Evolutionary conservation across 2,888 invertebrate species (phyloP).

Genomic region (Odontocerum albicorne): DNA sequence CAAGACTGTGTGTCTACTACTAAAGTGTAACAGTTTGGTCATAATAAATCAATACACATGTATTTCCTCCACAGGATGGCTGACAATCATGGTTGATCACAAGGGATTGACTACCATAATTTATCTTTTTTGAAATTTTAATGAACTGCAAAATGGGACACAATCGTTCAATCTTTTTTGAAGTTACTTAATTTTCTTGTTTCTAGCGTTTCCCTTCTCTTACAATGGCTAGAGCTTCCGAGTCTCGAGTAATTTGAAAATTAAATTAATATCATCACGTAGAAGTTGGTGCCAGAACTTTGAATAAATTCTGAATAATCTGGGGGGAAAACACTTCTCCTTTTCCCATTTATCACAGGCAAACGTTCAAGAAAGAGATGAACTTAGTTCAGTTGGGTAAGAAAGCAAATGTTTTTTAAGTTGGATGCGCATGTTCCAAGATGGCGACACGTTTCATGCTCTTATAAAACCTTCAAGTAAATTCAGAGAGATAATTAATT

Average conservation of each 20-base stretch:
- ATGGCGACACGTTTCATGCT: constrained; percentile 5
- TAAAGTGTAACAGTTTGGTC: too few relatives aligned
- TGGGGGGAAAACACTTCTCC: background rate
- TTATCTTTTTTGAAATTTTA: too few relatives aligned
- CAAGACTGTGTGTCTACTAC: too few relatives aligned
- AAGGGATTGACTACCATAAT: too few relatives aligned
- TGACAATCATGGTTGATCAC: too few relatives aligned
- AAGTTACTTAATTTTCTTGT: too few relatives aligned
- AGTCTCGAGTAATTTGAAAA: constrained; percentile 36
- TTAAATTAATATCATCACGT: constrained; percentile 38
- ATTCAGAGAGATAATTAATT: constrained; percentile 6
- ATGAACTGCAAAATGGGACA: too few relatives aligned
- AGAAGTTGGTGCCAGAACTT: constrained; percentile 12
- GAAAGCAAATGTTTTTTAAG: background rate
- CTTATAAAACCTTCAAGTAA: background rate
- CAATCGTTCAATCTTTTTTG: too few relatives aligned
- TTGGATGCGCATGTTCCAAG: constrained; percentile 1
- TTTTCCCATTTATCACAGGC: background rate
- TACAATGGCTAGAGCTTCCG: constrained; percentile 19
- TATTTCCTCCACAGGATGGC: too few relatives aligned
- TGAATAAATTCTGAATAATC: background rate
- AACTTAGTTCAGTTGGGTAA: background rate
- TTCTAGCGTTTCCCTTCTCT: background rate
- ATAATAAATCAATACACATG: too few relatives aligned
- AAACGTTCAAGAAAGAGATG: background rate